Percentiles rank a stretch among this genome's conserved stretches.
Conservation (phyloP, 2,797 vertebrate species). For the Pseudotriccus pelzelni region DNA sequence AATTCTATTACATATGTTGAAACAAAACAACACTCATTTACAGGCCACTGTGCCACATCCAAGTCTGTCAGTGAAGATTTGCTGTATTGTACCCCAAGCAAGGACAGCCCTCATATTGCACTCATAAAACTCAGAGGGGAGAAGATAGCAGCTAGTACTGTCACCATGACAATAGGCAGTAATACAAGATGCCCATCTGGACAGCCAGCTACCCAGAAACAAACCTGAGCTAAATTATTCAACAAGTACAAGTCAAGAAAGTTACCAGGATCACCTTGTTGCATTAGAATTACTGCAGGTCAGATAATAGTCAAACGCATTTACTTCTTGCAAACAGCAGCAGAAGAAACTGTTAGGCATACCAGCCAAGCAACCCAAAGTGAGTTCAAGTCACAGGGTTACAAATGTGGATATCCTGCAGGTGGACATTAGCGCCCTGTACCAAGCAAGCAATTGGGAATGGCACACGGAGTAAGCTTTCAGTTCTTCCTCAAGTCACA, state of each 20-base stretch:
- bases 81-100: background rate
- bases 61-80: background rate
- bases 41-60: background rate
- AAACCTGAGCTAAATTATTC: constrained; percentile 32
- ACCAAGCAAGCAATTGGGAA: background rate
- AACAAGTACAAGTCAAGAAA: background rate
- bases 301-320: background rate
- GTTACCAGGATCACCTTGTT: background rate
- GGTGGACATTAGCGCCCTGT: background rate
- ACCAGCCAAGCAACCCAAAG: background rate
- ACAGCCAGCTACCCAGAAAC: background rate
- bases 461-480: accelerated
- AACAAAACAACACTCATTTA: background rate
- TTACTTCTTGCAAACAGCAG: background rate
- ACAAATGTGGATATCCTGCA: background rate
- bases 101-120: background rate
- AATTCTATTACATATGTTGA: background rate
- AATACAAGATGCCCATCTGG: background rate
- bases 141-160: background rate
- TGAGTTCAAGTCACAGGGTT: background rate
- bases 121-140: background rate
- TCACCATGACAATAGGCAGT: constrained; percentile 26
- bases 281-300: background rate
- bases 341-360: background rate
- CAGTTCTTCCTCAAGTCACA: background rate